Base-by-base conservation (phyloP, 2,888 invertebrate genomes). In the Meloe dianella region DNA sequence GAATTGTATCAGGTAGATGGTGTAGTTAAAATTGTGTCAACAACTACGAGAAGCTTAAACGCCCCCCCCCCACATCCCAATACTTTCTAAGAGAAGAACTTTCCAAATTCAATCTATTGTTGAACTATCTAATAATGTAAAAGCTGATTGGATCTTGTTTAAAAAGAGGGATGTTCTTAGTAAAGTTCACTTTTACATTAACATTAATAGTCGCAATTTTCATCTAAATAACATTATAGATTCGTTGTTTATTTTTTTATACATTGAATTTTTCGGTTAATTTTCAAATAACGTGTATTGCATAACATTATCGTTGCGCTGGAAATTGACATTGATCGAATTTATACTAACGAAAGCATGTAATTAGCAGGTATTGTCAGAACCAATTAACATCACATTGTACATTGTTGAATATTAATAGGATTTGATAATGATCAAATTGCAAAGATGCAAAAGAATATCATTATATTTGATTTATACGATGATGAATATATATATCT, bases 301-400 rank as follows among this genome's bases (percentile, higher is more conserved):
- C 65, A 66, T 68, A 68, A 68, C 47, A 57, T 57, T 17, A 27
- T 54, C 27, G 54, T 54, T 24, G 12, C 12, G 7, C 41, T 64
- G 69, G 69, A 66, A 69, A 69, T 69, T 66, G 66, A 66, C 66
- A 62, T 66, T 69, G 69, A 66, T 69, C 64, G 69, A 62, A 63
- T 58, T 60, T 63, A 61, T 60, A 58, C 64, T 62, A 69, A 69
- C 59, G 59, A 64, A 41, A 60, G 57, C 47, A 17, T 59, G 41
- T 69, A 69, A 68, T 68, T 68, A 68, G 20, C 51, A 59, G 24
- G 60, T 60, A 57, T 60, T 47, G 66, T 62, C 32, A 51, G 41
- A 32, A 14, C 57, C 57, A 35, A 67, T 64, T 63, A 66, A 51
- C 60, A 41, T 24, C 62, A 60, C 30, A 57, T 35, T 64, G 58